A percentile compares a stretch with the other conserved stretches of the same genome.
phyloP scores from a whole-genome alignment of 1,140 invertebrate genomes.

The Penaeus chinensis region DNA sequence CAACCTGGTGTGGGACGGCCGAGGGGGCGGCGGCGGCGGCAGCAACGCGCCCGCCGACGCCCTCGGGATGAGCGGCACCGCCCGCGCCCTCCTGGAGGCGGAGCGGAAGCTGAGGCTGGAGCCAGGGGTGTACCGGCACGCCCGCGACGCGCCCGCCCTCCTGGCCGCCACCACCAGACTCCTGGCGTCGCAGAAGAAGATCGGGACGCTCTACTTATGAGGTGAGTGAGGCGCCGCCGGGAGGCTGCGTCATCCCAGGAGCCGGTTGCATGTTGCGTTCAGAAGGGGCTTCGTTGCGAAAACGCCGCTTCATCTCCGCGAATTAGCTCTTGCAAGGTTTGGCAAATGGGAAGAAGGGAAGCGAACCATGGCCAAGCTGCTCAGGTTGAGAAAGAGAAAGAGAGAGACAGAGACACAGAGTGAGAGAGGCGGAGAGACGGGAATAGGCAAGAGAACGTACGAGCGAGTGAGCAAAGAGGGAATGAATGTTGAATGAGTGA shows the following conservation, averaged over 20 bases:
- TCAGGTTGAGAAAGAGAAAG: no score
- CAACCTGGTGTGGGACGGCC: conserved; percentile 83
- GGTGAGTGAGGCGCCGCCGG: conserved; percentile 1
- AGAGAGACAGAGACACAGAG: no score
- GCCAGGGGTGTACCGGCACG: conserved; percentile 60
- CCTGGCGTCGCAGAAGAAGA: conserved; percentile 58
- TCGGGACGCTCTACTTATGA: conserved; percentile 64
- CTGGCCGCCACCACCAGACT: conserved; percentile 61
- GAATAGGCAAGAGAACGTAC: no score
- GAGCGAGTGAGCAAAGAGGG: no score
- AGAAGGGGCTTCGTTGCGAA: no score
- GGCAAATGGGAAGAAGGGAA: no score
- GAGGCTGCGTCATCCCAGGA: neutral
- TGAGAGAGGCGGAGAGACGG: no score
- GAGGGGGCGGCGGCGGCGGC: conserved; percentile 14
- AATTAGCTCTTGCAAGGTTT: no score
- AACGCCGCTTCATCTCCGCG: no score
- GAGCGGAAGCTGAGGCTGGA: conserved; percentile 61
- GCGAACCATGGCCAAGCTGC: no score
- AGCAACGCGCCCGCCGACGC: conserved; percentile 3
- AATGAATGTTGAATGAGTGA: no score
- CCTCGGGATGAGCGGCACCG: conserved; percentile 36
- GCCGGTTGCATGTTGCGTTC: neutral
- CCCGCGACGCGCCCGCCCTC: conserved; percentile 52
- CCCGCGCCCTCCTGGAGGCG: conserved; percentile 51